phyloP scores from a whole-genome alignment of 2,888 invertebrate genomes.

The Eilema griseolum region DNA sequence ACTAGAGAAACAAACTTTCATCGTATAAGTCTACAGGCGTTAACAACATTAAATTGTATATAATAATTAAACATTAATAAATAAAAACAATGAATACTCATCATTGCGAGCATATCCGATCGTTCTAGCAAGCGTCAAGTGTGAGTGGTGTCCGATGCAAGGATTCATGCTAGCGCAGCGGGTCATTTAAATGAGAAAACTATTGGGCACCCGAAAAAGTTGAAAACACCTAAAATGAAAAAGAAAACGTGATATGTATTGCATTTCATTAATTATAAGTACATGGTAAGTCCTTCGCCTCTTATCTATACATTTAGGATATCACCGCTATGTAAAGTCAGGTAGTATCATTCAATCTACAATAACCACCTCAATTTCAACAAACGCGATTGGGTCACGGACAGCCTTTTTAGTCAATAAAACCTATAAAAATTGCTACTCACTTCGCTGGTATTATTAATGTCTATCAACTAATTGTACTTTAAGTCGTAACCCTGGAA shows the following conservation, averaged over 20 bases:
- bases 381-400: neutral
- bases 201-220: constrained; percentile 87
- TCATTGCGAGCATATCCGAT: constrained; percentile 85
- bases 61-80: constrained; percentile 63
- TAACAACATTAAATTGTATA: constrained; percentile 56
- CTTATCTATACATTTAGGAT: constrained; percentile 33
- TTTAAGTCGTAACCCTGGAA: neutral
- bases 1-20: constrained; percentile 26
- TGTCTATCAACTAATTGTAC: neutral
- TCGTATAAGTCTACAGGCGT: constrained; percentile 51
- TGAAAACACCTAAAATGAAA: constrained; percentile 87
- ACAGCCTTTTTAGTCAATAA: neutral
- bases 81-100: constrained; percentile 85
- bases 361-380: neutral
- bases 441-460: constrained; percentile 1
- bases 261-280: constrained; percentile 57
- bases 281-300: constrained; percentile 62
- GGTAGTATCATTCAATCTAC: neutral
- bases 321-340: neutral
- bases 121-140: constrained; percentile 79
- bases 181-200: constrained; percentile 87
- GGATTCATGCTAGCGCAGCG: constrained; percentile 77
- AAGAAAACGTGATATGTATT: constrained; percentile 84
- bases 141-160: constrained; percentile 72
- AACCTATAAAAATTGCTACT: neutral